phyloP scores from a whole-genome alignment of 2,888 invertebrate genomes.

The Phragmatobia fuliginosa region DNA sequence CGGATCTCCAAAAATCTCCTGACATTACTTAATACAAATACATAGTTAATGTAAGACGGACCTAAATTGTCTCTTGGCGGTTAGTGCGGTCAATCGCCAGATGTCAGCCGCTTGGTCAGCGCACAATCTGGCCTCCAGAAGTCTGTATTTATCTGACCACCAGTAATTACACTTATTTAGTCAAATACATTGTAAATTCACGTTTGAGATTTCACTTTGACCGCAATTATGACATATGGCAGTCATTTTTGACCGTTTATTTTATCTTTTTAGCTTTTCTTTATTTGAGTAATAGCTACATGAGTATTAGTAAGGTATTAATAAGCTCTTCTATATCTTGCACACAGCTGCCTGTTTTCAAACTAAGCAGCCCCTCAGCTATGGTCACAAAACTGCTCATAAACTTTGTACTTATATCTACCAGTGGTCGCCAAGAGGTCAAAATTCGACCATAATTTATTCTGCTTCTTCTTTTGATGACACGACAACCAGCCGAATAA shows the following conservation, averaged over 20 bases:
- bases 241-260: not conserved
- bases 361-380: too few relatives aligned
- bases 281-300: not conserved
- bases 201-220: not conserved
- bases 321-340: too few relatives aligned
- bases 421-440: too few relatives aligned
- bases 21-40: constrained; percentile 2
- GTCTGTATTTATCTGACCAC: constrained; percentile 6
- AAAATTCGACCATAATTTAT: too few relatives aligned
- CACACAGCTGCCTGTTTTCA: too few relatives aligned
- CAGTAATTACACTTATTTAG: constrained; percentile 7
- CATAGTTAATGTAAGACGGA: not conserved
- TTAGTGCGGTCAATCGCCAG: constrained; percentile 23
- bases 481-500: too few relatives aligned
- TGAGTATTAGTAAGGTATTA: not conserved
- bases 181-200: not conserved
- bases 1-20: constrained; percentile 30
- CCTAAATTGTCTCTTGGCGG: constrained; percentile 3
- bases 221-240: constrained; percentile 1
- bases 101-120: constrained; percentile 43
- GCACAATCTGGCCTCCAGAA: constrained; percentile 22
- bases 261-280: not conserved
- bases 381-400: too few relatives aligned
- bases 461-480: too few relatives aligned
- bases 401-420: too few relatives aligned